Evolutionary conservation across 1,140 invertebrate genomes (phyloP), one percentile per base, ranked within the genome.

Genomic region (Mylabris phalerata): DNA sequence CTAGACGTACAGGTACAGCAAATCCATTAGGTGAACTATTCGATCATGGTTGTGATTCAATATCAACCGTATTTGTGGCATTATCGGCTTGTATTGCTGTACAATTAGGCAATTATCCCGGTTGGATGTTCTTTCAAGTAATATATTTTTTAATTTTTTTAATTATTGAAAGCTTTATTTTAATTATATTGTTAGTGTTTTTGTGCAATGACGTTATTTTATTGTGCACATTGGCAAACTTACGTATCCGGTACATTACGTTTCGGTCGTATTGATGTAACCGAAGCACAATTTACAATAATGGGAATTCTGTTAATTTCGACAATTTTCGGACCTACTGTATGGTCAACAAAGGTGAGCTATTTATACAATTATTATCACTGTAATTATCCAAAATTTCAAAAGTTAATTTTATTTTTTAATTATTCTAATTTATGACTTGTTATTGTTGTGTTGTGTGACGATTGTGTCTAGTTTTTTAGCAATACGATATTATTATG

Each of bases 41-140:
- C 79, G 98, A 99, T 80, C 98, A 99, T 81, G 98, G 98, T 65
- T 99, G 98, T 79, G 98, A 99, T 78, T 96, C 95, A 13, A 86
- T 94, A 73, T 93, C 90, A 13, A 93, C 91, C 82, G 94, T 98
- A 55, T 98, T 99, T 79, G 95, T 99, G 38, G 91, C 93, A 0
- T 72, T 99, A 2, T 94, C 94, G 5, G 90, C 92, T 0, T 95
- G 92, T 72, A 89, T 93, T 67, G 88, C 94, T 45, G 87, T 98
- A 55, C 88, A 93, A 70, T 76, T 98, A 51, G 98, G 96, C 3
- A 82, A 87, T 67, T 88, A 92, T 75, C 92, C 93, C 24, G 87
- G 86, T 47, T 92, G 93, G 86, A 90, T 98, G 83, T 94, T 98
- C 79, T 91, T 95, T 72, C 89, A 91, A 77, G 83, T 84, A 60